Base-by-base conservation (phyloP, 2,113 vertebrate species). In the Nesogale talazaci region DNA sequence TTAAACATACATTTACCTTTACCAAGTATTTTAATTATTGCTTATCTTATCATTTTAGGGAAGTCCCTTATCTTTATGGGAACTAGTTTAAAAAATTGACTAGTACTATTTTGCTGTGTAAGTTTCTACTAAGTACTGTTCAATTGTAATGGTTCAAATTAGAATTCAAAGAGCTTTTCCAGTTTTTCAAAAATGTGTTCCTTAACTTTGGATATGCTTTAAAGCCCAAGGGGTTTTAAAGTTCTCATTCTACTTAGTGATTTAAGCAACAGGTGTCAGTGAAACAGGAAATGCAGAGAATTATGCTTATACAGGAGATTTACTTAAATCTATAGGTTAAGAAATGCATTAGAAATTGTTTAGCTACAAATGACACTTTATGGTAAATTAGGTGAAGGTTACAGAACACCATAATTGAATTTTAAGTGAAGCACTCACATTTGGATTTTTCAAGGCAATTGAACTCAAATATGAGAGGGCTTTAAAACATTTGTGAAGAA, bases 181-280 rank as follows among this genome's bases (percentile, higher is more conserved):
- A 52, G 46, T 72, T 67, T 88, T 89, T 83, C 36, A 6, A 67
- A 15, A 72, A 63, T 82, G 74, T 69, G 85, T 91, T 29, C 46
- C 29, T 89, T 67, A n/a, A 67, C 36, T 93, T 94, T 89, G 79
- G 36, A 59, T 88, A 61, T 78, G 74, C 90, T 90, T 86, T 91
- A 72, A 85, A 92, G 19, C 4, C 40, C 27, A 70, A 22, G 52
- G 65, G 52, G 20, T 79, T 86, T 75, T 74, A 92, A 84, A 69
- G 17, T 81, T 87, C 16, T 85, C 17, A 4, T 92, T 94, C 27
- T 86, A 91, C 74, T 76, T 93, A 84, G 56, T 93, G 78, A 84
- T 19, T 15, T 88, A 63, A 89, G 65, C 65, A 80, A 17, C 63
- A 46, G 31, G 22, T 61, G 6, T 94, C 12, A 80, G 0, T 93